Evolutionary conservation across 1,140 invertebrate species (phyloP), one percentile per base, ranked within the genome.

Genomic region (Pinna nobilis): DNA sequence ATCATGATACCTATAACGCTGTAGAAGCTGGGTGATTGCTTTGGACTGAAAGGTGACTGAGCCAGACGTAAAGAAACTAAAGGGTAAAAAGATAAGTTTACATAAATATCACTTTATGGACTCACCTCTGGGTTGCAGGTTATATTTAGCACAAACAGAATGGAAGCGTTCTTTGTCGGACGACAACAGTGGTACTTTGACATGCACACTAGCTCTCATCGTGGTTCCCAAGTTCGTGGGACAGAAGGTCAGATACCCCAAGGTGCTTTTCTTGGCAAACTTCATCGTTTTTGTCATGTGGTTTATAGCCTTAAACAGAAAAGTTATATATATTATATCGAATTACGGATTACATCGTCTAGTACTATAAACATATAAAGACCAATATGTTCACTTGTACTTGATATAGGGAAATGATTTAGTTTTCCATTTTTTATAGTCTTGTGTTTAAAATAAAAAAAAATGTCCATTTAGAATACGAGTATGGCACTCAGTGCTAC

Each of bases 201-300:
- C 98, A 92, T 98, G 97, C 80, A 99, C 97, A 51, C 96, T 98
- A 20, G 97, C 97, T 82, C 98, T 94, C 74, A 98, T 94, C 64
- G 97, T 98, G 67, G 97, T 99, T 37, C 97, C 97, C 90, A 99
- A 90, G 90, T 99, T 98, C 87, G 96, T 97, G 60, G 97, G 97
- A 92, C 97, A 99, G 94, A 98, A 98, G 73, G 97, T 99, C 72
- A 99, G 91, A 93, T 96, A 99, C 65, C 97, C 97, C 68, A 98
- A 93, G 79, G 96, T 93, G 82, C 98, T 95, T 82, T 74, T 71
- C 28, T 76, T 75, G 23, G 80, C 82, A 69, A 84, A 84, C 0
- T 66, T 69, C 23, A 78, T 32, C 51, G 73, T 90, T 96, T 96
- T 79, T 94, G 97, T 74, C 97, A 90, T 55, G 18, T 66, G 28